phyloP scores from a whole-genome alignment of 2,797 vertebrate species.

The Cossypha dichroa region DNA sequence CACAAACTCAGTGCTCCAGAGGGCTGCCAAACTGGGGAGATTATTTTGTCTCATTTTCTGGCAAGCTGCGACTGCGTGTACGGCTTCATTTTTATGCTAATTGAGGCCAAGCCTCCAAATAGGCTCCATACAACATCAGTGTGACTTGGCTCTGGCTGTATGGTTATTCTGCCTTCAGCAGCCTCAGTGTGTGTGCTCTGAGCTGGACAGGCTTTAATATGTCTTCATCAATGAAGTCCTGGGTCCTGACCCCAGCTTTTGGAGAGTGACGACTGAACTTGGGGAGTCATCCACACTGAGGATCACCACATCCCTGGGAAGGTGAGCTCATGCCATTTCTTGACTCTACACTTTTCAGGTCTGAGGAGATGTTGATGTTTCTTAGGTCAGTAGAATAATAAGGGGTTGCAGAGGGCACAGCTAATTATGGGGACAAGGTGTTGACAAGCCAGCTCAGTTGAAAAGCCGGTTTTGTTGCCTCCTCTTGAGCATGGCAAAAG shows the following conservation, averaged over 20 bases:
- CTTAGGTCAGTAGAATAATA: neutral
- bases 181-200: neutral
- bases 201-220: neutral
- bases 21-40: slow-evolving; percentile 35
- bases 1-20: slow-evolving; percentile 14
- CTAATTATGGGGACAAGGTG: neutral
- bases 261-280: fast-evolving
- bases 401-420: neutral
- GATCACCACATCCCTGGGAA: neutral
- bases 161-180: slow-evolving; percentile 20
- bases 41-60: slow-evolving; percentile 22
- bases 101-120: slow-evolving; percentile 43
- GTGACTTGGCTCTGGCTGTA: neutral
- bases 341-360: neutral
- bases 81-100: slow-evolving; percentile 61
- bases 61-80: neutral
- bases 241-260: neutral
- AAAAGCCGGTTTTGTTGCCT: neutral
- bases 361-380: neutral
- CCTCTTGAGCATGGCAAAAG: neutral
- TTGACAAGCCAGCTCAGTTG: neutral
- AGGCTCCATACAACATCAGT: neutral
- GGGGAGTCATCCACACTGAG: neutral
- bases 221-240: neutral
- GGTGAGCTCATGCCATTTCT: neutral